Percentiles rank a stretch among this genome's conserved stretches.
Conservation (phyloP, 2,797 vertebrate species). For the Bovichtus diacanthus region DNA sequence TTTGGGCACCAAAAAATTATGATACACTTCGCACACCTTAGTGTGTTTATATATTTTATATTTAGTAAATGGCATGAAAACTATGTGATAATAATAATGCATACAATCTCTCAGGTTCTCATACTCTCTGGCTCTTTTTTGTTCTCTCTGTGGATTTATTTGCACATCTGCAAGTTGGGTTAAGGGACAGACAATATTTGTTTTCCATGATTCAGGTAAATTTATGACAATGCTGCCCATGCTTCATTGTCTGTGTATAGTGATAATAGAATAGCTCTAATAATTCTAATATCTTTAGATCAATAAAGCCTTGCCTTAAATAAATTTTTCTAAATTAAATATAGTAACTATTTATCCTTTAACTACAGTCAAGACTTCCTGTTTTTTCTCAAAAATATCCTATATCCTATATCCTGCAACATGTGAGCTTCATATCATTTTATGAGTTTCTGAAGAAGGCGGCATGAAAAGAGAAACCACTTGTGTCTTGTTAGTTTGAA, state of each 20-base stretch:
- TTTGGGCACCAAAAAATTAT: slow-evolving; percentile 84
- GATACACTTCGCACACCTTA: slow-evolving; percentile 39
- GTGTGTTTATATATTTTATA: neutral
- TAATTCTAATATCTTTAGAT: too few relatives aligned
- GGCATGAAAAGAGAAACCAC: neutral
- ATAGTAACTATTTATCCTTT: too few relatives aligned
- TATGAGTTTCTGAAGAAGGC: neutral
- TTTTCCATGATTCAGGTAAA: neutral
- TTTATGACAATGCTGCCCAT: neutral
- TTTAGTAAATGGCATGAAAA: neutral
- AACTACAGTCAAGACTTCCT: neutral
- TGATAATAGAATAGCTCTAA: too few relatives aligned
- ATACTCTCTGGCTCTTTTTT: neutral
- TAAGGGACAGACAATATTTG: too few relatives aligned
- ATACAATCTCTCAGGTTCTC: neutral
- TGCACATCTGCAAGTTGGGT: too few relatives aligned
- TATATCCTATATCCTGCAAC: neutral
- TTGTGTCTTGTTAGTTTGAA: neutral
- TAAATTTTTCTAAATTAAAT: too few relatives aligned
- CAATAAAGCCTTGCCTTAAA: neutral
- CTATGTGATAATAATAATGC: neutral
- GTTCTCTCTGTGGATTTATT: neutral
- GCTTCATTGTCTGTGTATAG: neutral
- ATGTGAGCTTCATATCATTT: neutral
- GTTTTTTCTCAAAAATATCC: neutral